Evolutionary conservation across 2,113 vertebrate genomes (phyloP), one percentile per base, ranked within the genome.

Genomic region (Lates calcarifer): DNA sequence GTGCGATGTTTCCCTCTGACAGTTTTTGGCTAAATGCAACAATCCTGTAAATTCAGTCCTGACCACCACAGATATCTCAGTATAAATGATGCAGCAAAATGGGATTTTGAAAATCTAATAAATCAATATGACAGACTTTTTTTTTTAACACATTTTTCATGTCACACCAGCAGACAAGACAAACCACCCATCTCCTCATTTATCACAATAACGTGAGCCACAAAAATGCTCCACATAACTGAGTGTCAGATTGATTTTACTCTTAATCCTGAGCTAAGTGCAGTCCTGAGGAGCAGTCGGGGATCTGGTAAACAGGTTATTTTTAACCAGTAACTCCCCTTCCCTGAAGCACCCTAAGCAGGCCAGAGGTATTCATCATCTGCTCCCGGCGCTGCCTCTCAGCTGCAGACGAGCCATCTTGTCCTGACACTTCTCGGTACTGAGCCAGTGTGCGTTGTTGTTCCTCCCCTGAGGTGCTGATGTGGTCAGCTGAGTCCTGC

Each of bases 291-390:
- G 45, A 93, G 61, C 65, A 67, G 73, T 15, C 9, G 18, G 15
- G 17, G 43, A 43, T 83, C 55, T 82, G 74, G 87, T 94, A 92
- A 94, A 94, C 91, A 88, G 88, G 91, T 90, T 92, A 93, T 94
- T 91, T 91, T 91, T 91, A 92, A 85, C 84, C 65, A 28, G 24
- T 74, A 12, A 20, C 67, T 45, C 35, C 41, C 33, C 22, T 75
- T 74, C 73, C 75, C 51, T 28, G 79, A 85, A 77, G 53, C 39
- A 11, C 24, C 58, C 72, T 55, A 18, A 78, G 57, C 72, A 43
- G 56, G 70, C 67, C 74, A 49, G 75, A 77, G 71, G 72, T 77
- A 72, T 85, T 62, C 81, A 63, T 85, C 78, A 61, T 55, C 63
- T 35, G 29, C 68, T 55, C 28, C 3, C 2, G 35, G 41, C 4